Evolutionary conservation across 2,888 invertebrate genomes (phyloP).

Genomic region (Willowsia nigromaculata): DNA sequence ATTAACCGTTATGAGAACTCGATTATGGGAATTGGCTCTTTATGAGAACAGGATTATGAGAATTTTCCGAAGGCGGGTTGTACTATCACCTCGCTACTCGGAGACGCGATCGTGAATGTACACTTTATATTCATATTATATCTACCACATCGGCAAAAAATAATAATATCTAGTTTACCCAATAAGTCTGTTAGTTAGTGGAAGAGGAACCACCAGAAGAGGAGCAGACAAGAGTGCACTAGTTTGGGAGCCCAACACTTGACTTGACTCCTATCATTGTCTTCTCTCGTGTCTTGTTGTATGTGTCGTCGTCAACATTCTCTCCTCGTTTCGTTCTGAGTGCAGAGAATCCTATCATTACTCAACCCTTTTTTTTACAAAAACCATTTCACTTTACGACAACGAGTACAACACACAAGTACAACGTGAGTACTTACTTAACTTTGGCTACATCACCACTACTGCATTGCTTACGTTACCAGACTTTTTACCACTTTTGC

Average conservation of each 20-base stretch:
- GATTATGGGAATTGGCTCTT: too few species aligned
- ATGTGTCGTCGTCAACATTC: slow-evolving; percentile 15
- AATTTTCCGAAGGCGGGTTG: too few species aligned
- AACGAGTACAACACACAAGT: not conserved
- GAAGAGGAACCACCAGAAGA: not conserved
- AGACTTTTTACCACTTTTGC: not conserved
- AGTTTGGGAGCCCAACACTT: not conserved
- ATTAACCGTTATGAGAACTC: too few species aligned
- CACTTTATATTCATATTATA: too few species aligned
- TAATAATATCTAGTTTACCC: too few species aligned
- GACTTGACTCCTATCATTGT: slow-evolving; percentile 5
- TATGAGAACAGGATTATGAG: too few species aligned
- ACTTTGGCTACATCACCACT: too few species aligned
- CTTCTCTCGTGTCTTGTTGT: not conserved
- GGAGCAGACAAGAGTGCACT: not conserved
- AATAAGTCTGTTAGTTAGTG: too few species aligned
- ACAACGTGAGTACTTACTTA: slow-evolving; percentile 19
- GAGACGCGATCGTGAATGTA: too few species aligned
- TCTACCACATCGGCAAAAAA: too few species aligned
- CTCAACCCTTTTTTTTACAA: not conserved
- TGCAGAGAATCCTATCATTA: not conserved
- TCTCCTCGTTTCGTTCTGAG: not conserved
- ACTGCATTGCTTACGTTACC: not conserved
- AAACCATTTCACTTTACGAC: slow-evolving; percentile 30
- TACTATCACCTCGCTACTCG: not conserved